Evolutionary conservation across 2,113 vertebrate genomes (phyloP).

Genomic region (Ibidorhyncha struthersii): DNA sequence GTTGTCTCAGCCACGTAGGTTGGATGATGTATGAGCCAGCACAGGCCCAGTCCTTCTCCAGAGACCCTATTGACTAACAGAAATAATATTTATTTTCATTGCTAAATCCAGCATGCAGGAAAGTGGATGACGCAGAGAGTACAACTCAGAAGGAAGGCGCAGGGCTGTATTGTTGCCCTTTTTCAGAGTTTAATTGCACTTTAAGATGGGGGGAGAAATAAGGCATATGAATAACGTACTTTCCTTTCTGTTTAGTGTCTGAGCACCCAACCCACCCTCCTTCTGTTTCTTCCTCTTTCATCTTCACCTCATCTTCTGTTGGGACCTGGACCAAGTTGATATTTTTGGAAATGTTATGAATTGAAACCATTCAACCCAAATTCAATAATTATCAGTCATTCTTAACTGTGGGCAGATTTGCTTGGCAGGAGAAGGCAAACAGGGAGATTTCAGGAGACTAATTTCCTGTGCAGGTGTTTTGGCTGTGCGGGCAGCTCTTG

Average conservation of each 20-base stretch:
- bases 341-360: not conserved
- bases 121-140: not conserved
- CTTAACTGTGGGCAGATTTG: not conserved
- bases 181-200: not conserved
- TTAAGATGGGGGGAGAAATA: not conserved
- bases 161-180: not conserved
- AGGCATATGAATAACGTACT: not conserved
- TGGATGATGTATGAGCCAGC: slow-evolving; percentile 35
- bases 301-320: slow-evolving; percentile 9
- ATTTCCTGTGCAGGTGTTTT: slow-evolving; percentile 48
- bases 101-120: not conserved
- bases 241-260: not conserved
- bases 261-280: not conserved
- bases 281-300: not conserved
- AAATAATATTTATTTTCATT: slow-evolving; percentile 26
- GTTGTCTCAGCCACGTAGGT: not conserved
- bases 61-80: slow-evolving; percentile 23
- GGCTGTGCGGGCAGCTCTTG: not conserved
- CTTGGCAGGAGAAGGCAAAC: slow-evolving; percentile 18
- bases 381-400: slow-evolving; percentile 33
- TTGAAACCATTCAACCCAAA: slow-evolving; percentile 2
- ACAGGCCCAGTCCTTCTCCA: slow-evolving; percentile 32
- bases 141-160: not conserved
- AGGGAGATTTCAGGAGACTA: not conserved
- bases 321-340: not conserved